Conservation (phyloP, 2,113 vertebrate genomes). For the Riparia riparia region DNA sequence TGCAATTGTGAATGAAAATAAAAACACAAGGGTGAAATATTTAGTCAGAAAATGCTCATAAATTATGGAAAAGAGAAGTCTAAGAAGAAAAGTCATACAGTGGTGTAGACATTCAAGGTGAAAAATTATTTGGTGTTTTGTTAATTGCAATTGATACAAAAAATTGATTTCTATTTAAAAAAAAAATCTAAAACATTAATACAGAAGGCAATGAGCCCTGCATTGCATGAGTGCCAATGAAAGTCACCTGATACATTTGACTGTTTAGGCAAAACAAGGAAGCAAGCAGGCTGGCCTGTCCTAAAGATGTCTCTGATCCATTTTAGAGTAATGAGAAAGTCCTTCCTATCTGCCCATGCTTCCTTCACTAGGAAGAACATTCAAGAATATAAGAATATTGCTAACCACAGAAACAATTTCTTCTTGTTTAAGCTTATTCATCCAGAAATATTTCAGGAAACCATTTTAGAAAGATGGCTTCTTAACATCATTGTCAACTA, state of each 20-base stretch:
- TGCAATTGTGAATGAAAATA: neutral
- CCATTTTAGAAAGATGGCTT: constrained; percentile 35
- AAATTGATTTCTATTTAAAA: neutral
- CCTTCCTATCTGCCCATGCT: neutral
- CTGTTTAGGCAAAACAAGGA: neutral
- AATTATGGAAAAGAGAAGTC: neutral
- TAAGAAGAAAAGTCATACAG: neutral
- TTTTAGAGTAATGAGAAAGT: neutral
- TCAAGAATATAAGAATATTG: neutral
- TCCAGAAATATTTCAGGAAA: constrained; percentile 6
- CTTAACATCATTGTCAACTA: constrained; percentile 24
- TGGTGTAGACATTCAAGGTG: neutral
- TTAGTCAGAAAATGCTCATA: neutral
- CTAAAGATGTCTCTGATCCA: neutral
- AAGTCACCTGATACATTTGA: neutral
- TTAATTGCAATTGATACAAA: neutral
- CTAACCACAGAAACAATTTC: neutral
- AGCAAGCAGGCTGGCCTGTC: neutral
- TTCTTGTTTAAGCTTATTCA: neutral
- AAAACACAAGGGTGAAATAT: neutral
- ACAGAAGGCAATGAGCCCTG: neutral
- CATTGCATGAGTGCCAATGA: neutral
- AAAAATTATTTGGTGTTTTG: neutral
- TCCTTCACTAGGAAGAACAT: neutral
- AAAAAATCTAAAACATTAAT: neutral